These are phyloP conservation scores for Tolmerus cingulatus DNA, from an alignment of 2,888 invertebrate species.

Conservation along the genomic window DNA sequence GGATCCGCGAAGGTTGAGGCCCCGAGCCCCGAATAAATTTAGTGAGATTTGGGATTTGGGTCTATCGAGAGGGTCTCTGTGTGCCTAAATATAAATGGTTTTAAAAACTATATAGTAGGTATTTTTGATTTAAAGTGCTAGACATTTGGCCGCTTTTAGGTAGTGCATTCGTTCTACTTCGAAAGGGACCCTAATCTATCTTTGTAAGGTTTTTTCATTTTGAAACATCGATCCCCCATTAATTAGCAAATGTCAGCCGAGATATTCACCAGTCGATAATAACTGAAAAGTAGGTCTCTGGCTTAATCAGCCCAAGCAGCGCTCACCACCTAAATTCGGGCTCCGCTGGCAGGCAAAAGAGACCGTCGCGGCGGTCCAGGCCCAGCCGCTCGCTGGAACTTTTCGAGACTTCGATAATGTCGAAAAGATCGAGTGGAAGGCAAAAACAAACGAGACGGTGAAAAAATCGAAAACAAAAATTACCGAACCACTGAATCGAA, in stretches of 20 bases:
- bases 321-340: neutral
- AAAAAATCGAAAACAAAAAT: neutral
- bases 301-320: neutral
- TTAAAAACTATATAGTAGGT: too few relatives aligned
- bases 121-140: neutral
- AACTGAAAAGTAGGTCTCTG: slow-evolving; percentile 1
- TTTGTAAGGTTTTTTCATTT: neutral
- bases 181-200: neutral
- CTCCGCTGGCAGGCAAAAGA: neutral
- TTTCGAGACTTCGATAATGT: neutral
- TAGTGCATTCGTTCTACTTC: neutral
- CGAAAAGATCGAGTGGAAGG: neutral
- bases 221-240: slow-evolving; percentile 8
- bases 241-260: slow-evolving; percentile 2
- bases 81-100: neutral
- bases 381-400: neutral
- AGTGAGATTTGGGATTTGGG: neutral
- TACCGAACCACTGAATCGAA: neutral
- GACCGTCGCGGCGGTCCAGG: neutral
- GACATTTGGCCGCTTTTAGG: neutral
- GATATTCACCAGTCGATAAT: neutral
- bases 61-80: neutral
- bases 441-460: neutral
- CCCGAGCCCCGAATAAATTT: neutral
- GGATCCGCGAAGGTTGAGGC: neutral